Evolutionary conservation across 92 coral and sea anemone genomes (phyloP).

Genomic region (Porites evermanni): DNA sequence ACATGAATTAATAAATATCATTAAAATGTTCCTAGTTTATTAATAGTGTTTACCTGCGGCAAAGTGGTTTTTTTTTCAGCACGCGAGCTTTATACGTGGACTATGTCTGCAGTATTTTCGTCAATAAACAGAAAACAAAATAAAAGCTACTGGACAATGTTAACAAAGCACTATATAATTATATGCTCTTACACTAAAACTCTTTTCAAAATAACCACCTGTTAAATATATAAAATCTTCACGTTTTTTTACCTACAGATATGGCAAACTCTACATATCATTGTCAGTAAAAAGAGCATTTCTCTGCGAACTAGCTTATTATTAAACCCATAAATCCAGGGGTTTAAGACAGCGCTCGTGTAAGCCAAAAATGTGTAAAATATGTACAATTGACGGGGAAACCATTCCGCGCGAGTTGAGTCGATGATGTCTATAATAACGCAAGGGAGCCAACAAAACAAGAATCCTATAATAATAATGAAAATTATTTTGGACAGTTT

Average conservation of each 20-base stretch:
- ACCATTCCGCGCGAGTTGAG: conserved; percentile 52
- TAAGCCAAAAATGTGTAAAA: conserved; percentile 80
- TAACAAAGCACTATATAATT: background rate
- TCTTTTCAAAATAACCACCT: background rate
- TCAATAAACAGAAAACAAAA: no score
- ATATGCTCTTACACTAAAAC: background rate
- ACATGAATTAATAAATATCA: no score
- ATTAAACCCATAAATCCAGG: conserved; percentile 83
- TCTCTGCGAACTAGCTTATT: conserved; percentile 82
- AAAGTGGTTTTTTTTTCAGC: no score
- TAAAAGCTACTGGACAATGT: no score
- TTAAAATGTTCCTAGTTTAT: no score
- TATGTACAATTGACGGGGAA: conserved; percentile 75
- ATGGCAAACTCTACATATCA: conserved; percentile 5
- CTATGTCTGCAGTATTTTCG: no score
- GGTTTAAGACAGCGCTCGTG: conserved; percentile 78
- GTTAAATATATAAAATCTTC: background rate
- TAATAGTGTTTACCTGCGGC: no score
- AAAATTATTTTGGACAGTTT: conserved; percentile 78
- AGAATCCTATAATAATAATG: conserved; percentile 81
- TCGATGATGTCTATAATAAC: conserved; percentile 76
- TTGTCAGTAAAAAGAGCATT: conserved; percentile 34
- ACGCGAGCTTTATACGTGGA: no score
- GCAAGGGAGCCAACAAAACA: conserved; percentile 85
- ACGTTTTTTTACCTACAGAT: background rate